phyloP scores from a whole-genome alignment of 2,113 vertebrate genomes.

The Cynopterus brachyotis region DNA sequence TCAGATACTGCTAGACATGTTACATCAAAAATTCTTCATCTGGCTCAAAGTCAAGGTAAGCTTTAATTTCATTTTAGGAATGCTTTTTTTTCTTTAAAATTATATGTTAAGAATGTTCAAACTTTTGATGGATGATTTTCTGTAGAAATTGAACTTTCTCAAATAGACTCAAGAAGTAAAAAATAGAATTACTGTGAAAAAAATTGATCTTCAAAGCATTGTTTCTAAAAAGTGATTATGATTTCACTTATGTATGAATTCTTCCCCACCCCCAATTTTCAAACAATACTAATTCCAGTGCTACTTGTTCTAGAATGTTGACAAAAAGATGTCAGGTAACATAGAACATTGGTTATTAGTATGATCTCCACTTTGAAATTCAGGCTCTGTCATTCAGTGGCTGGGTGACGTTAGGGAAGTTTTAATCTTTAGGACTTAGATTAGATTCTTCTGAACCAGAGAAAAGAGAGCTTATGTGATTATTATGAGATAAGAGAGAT shows the following conservation, averaged over 20 bases:
- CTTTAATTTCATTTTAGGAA: not conserved
- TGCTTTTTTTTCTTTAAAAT: not conserved
- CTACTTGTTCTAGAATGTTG: not conserved
- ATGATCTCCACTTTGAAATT: not conserved
- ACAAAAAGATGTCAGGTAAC: not conserved
- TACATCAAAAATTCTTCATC: conserved; percentile 95
- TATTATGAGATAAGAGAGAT: not conserved
- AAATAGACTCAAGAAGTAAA: not conserved
- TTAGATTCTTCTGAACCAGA: not conserved
- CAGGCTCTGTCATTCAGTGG: not conserved
- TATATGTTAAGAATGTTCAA: not conserved
- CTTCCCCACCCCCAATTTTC: not conserved
- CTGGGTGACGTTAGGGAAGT: not conserved
- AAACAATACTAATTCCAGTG: not conserved
- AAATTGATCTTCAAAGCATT: not conserved
- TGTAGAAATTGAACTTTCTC: conserved; percentile 15
- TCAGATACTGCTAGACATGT: conserved; percentile 89
- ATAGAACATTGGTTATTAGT: not conserved
- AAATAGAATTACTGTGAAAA: not conserved
- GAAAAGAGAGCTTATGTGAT: not conserved
- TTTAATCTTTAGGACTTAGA: not conserved
- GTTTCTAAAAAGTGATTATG: not conserved
- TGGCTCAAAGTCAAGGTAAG: conserved; percentile 97
- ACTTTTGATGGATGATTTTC: conserved; percentile 9
- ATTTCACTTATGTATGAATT: not conserved